Evolutionary conservation across 2,888 invertebrate genomes (phyloP), one percentile per base, ranked within the genome.

Genomic region (Dynastes tityus): DNA sequence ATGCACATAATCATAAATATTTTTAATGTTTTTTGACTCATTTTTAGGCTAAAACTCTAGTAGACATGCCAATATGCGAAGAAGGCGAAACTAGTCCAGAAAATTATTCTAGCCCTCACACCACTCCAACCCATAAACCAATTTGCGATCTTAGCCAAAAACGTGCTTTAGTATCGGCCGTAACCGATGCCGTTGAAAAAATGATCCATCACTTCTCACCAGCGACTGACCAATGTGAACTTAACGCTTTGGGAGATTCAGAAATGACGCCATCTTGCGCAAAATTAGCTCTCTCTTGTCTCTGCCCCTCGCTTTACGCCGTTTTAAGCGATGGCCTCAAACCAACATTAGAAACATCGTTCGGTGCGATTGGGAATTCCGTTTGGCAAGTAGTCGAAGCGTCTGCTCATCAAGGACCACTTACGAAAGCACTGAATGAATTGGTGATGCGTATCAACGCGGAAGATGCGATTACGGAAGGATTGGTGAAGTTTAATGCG

Each of bases 311-410:
- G 9, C 89, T 98, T 51, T 95, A 96, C 84, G 94, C 95, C 2
- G 92, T 97, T 78, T 92, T 97, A 84, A 93, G 94, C 83, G 96
- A 97, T 87, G 97, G 97, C 1, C 91, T 97, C 27, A 94, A 94
- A 86, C 94, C 95, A 51, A 93, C 91, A 82, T 91, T 96, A 75
- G 94, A 95, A 86, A 96, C 96, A 4, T 93, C 96, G 55, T 97
- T 97, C 86, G 97, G 97, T 61, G 94, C 95, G 22, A 95, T 96
- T 74, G 92, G 94, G 83, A 96, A 97, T 87, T 95, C 95, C 6
- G 95, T 96, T 73, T 97, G 97, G 97, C 95, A 95, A 89, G 95
- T 97, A 82, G 94, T 96, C 4, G 96, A 97, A 89, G 95, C 95
- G 51, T 95, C 96, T 8, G 94, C 96, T 13, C 95, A 96, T 87